Evolutionary conservation across 2,113 vertebrate species (phyloP), one percentile per base, ranked within the genome.

Genomic region (Oncorhynchus mykiss): DNA sequence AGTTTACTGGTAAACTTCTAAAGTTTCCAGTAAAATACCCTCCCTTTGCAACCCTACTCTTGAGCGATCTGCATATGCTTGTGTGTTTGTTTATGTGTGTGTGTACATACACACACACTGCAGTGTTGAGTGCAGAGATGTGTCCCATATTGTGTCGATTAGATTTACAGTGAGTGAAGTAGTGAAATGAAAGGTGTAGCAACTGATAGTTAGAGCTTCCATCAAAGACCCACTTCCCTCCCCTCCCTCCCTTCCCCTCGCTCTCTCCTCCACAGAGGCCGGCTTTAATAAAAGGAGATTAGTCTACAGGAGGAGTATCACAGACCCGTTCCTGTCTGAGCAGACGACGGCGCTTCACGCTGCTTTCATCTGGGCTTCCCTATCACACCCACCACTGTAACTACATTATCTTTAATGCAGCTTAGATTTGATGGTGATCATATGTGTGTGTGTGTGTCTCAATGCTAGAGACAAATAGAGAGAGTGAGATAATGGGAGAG

Each of bases 341-440:
- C 86, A 87, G 88, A 85, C 88, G 39, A 11, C 39, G 2, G 9
- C 39, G 85, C 90, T 90, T 92, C 87, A 88, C 86, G 90, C 87
- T 85, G 85, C 91, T 91, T 94, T 93, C 92, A 92, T 93, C 90
- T 90, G 89, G 87, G 91, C 86, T 90, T 90, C 89, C 89, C 90
- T 90, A 91, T 91, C 90, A 93, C 91, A 91, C 91, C 91, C 86
- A 91, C 91, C 91, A 85, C 87, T 90, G 79, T 93, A 94, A 94
- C 93, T 94, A 94, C 92, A 93, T 94, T 94, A 93, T 93, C 92
- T 93, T 91, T 93, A 92, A 88, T 85, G 85, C 88, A 86, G 85
- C 87, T 88, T 90, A 90, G 86, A 92, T 90, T 93, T 91, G 91
- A 93, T 91, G 80, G 86, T 79, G 82, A 74, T 65, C 73, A 80